Percentiles rank a stretch among this genome's conserved stretches.
These are phyloP conservation scores for Choloepus didactylus DNA, from an alignment of 2,797 vertebrate genomes.

Conservation along the genomic window DNA sequence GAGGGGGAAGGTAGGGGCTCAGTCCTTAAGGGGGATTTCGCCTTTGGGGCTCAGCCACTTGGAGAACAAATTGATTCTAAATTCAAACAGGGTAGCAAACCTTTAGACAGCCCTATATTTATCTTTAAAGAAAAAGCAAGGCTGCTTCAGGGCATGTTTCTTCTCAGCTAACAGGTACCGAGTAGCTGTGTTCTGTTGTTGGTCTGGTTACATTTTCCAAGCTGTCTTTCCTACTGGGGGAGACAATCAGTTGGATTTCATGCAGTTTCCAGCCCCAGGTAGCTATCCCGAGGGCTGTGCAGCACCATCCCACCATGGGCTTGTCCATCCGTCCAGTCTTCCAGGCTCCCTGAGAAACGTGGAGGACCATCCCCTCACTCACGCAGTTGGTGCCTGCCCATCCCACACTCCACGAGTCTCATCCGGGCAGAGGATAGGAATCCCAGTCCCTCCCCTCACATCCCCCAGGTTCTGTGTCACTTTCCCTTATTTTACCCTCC, in stretches of 20 bases:
- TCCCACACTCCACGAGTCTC: accelerated
- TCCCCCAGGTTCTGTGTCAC: accelerated
- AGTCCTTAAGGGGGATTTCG: background rate
- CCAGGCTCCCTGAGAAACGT: too few species aligned
- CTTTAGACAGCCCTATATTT: background rate
- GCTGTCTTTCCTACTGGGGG: background rate
- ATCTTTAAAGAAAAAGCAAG: background rate
- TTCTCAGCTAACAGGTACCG: background rate
- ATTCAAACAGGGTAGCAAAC: background rate
- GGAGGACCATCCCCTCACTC: too few species aligned
- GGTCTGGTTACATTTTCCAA: background rate
- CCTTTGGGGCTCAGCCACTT: background rate
- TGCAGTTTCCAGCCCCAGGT: background rate
- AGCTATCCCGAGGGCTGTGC: background rate
- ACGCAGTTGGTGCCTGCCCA: too few species aligned
- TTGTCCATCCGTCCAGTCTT: too few species aligned
- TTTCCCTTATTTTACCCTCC: background rate
- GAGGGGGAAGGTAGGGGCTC: background rate
- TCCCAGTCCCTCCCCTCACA: background rate
- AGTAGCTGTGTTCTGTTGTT: background rate
- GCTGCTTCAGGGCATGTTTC: background rate
- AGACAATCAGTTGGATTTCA: background rate
- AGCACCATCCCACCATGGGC: background rate
- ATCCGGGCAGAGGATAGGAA: background rate
- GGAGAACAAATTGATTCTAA: background rate